Evolutionary conservation across 2,888 invertebrate genomes (phyloP).

Genomic region (Nasonovia ribisnigri): DNA sequence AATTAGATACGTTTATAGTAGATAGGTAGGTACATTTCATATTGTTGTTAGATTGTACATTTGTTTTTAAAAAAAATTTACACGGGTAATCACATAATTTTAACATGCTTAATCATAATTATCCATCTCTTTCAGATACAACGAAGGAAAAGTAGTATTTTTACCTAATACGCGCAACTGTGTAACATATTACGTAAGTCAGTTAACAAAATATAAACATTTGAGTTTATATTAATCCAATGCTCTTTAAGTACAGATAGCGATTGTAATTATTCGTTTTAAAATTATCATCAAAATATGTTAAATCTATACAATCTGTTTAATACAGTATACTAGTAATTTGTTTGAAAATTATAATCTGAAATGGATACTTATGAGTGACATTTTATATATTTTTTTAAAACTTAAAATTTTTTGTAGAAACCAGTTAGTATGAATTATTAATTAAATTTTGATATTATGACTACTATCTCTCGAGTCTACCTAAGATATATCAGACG

Average conservation of each 20-base stretch:
- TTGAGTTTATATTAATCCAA: background rate
- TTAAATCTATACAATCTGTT: background rate
- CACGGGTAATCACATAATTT: background rate
- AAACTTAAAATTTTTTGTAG: background rate
- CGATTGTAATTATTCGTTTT: background rate
- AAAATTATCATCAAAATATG: background rate
- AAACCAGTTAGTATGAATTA: constrained; percentile 3
- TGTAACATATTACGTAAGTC: constrained; percentile 4
- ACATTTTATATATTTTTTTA: background rate
- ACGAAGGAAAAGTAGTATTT: constrained; percentile 6
- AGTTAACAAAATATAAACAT: background rate
- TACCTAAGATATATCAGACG: background rate
- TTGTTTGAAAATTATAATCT: background rate
- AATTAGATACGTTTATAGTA: background rate
- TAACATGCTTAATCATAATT: background rate
- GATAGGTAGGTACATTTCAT: background rate
- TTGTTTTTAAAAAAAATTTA: background rate
- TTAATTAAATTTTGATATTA: background rate
- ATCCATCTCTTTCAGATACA: background rate
- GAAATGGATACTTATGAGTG: background rate
- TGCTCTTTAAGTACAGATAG: background rate
- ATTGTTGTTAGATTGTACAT: background rate
- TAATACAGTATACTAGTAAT: background rate
- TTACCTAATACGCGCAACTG: background rate
- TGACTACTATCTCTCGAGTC: background rate